Percentiles rank a stretch among this genome's conserved stretches.
These are phyloP conservation scores for Microplitis manilae DNA, from an alignment of 2,888 invertebrate genomes.

Conservation along the genomic window DNA sequence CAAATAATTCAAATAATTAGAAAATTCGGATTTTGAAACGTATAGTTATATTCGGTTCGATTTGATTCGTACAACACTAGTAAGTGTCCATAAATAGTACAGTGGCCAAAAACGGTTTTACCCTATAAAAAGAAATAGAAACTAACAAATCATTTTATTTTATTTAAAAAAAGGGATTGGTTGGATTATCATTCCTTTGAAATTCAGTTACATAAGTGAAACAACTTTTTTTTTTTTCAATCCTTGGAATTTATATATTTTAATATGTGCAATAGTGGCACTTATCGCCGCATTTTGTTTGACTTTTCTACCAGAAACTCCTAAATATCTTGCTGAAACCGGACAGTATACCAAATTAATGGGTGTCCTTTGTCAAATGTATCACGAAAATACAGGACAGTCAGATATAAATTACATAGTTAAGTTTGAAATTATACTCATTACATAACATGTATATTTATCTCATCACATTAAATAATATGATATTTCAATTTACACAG, in stretches of 20 bases:
- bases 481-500: conserved; percentile 6
- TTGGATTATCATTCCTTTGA: conserved; percentile 83
- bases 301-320: conserved; percentile 83
- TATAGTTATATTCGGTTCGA: too few species aligned
- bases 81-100: too few species aligned
- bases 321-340: conserved; percentile 85
- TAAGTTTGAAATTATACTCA: conserved; percentile 12
- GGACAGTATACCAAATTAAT: conserved; percentile 83
- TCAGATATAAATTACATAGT: conserved; percentile 63
- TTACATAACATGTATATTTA: not conserved
- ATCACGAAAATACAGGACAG: conserved; percentile 79
- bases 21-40: too few species aligned
- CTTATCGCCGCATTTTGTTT: conserved; percentile 79
- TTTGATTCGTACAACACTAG: too few species aligned
- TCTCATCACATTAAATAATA: not conserved
- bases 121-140: not conserved
- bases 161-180: conserved; percentile 66
- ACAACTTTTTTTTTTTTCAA: conserved; percentile 76
- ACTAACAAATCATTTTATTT: not conserved
- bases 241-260: conserved; percentile 87
- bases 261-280: conserved; percentile 81
- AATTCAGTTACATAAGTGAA: conserved; percentile 60
- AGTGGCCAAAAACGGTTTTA: too few species aligned
- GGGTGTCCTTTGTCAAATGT: conserved; percentile 78
- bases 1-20: too few species aligned